phyloP scores from a whole-genome alignment of 2,888 invertebrate species.

The Stratiomys singularior region DNA sequence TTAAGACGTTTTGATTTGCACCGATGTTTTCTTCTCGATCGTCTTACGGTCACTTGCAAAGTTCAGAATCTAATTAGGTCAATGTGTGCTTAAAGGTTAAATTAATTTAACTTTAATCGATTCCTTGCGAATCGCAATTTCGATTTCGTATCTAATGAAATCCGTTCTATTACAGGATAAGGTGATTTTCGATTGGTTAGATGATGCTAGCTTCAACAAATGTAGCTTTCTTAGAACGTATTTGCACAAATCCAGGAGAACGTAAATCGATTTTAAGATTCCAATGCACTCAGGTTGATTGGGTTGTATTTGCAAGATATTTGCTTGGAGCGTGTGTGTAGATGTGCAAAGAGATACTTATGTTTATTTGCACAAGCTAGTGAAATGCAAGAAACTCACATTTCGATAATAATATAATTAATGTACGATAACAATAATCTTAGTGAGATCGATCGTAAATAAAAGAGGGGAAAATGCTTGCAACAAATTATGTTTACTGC shows the following conservation, averaged over 20 bases:
- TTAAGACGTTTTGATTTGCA: background rate
- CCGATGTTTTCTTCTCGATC: background rate
- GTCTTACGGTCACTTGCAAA: background rate
- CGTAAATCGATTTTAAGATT: slow-evolving; percentile 30
- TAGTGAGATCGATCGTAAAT: too few relatives aligned
- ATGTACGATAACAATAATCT: too few relatives aligned
- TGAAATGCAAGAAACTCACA: too few relatives aligned
- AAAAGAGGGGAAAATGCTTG: too few relatives aligned
- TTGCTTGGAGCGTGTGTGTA: too few relatives aligned
- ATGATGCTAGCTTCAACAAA: background rate
- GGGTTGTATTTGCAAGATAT: slow-evolving; percentile 28
- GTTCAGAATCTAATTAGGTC: slow-evolving; percentile 41
- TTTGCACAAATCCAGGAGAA: background rate
- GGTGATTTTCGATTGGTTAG: background rate
- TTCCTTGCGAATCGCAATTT: slow-evolving; percentile 20
- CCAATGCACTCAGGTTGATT: slow-evolving; percentile 37
- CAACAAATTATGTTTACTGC: too few relatives aligned
- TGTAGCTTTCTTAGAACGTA: background rate
- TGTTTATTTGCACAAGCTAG: too few relatives aligned
- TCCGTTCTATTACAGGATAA: background rate
- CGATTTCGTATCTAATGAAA: slow-evolving; percentile 36
- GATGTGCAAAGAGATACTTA: too few relatives aligned
- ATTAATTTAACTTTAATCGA: slow-evolving; percentile 45
- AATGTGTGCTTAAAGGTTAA: slow-evolving; percentile 34
- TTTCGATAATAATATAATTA: too few relatives aligned